Evolutionary conservation across 1,140 invertebrate genomes (phyloP).

Genomic region (Aphelenchoides fujianensis): DNA sequence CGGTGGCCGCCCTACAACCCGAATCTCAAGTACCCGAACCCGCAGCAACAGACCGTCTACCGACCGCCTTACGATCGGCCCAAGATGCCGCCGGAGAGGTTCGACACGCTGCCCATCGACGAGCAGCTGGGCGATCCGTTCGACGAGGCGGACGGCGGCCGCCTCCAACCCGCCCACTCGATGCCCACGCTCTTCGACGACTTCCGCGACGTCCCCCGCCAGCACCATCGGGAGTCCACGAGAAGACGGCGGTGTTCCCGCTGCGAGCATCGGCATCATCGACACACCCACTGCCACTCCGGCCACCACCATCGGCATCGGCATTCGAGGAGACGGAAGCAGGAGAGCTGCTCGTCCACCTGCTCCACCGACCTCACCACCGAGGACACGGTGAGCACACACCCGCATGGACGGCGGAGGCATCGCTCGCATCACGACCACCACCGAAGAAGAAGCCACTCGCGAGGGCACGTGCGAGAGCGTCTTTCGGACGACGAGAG

Average conservation of each 20-base stretch:
- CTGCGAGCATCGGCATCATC: conserved; percentile 24
- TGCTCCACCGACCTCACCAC: conserved; percentile 22
- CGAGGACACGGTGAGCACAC: conserved; percentile 18
- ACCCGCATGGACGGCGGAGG: conserved; percentile 9
- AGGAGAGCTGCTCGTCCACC: conserved; percentile 3
- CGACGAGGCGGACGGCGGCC: neutral
- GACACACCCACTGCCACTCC: neutral
- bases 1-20: conserved; percentile 3
- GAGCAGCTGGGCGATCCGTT: neutral
- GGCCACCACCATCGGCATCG: conserved; percentile 7
- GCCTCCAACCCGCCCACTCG: conserved; percentile 22
- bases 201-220: conserved; percentile 33
- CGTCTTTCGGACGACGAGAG: neutral
- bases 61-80: neutral
- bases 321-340: conserved; percentile 1
- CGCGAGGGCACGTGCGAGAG: neutral
- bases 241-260: neutral
- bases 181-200: conserved; percentile 35
- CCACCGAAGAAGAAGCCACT: conserved; percentile 7
- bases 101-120: conserved; percentile 1
- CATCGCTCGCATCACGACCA: conserved; percentile 33
- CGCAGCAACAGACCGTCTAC: neutral
- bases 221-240: conserved; percentile 18
- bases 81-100: conserved; percentile 6
- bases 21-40: neutral